phyloP scores from a whole-genome alignment of 35 echinoderm and acorn worm species.

The Nesometra sesokonis region DNA sequence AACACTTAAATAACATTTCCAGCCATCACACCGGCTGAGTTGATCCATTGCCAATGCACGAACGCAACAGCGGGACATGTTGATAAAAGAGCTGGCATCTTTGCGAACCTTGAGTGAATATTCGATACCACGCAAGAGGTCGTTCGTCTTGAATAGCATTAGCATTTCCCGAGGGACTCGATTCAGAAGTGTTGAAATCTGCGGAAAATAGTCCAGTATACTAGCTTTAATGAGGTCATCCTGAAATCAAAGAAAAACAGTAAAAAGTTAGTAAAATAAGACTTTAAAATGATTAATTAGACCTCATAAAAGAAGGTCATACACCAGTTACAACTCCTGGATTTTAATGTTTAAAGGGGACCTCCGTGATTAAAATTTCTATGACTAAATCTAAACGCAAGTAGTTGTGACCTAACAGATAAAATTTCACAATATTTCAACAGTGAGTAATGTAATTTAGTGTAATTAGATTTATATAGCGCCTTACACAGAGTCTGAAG shows the following conservation, averaged over 20 bases:
- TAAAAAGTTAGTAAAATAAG: background rate
- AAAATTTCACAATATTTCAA: too few relatives aligned
- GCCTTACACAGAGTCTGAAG: too few relatives aligned
- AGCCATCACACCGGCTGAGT: constrained; percentile 14
- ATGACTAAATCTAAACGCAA: too few relatives aligned
- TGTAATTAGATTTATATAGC: too few relatives aligned
- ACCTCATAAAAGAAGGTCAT: too few relatives aligned
- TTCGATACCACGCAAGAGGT: constrained; percentile 86
- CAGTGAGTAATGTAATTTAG: too few relatives aligned
- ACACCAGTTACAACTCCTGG: too few relatives aligned
- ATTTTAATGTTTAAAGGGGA: too few relatives aligned
- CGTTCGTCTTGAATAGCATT: constrained; percentile 88
- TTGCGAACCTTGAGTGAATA: constrained; percentile 43
- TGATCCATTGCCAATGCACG: constrained; percentile 61
- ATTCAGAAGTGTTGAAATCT: constrained; percentile 81
- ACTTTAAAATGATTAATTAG: too few relatives aligned
- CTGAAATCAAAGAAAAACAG: constrained; percentile 20
- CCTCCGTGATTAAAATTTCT: too few relatives aligned
- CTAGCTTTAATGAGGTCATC: constrained; percentile 52
- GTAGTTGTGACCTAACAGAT: too few relatives aligned
- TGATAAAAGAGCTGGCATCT: constrained; percentile 95
- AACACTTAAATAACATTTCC: constrained; percentile 23
- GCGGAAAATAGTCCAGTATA: constrained; percentile 61
- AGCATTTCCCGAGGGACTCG: constrained; percentile 86
- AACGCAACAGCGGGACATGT: constrained; percentile 95